phyloP scores from a whole-genome alignment of 1,140 invertebrate genomes.

The Drosophila neocordata region DNA sequence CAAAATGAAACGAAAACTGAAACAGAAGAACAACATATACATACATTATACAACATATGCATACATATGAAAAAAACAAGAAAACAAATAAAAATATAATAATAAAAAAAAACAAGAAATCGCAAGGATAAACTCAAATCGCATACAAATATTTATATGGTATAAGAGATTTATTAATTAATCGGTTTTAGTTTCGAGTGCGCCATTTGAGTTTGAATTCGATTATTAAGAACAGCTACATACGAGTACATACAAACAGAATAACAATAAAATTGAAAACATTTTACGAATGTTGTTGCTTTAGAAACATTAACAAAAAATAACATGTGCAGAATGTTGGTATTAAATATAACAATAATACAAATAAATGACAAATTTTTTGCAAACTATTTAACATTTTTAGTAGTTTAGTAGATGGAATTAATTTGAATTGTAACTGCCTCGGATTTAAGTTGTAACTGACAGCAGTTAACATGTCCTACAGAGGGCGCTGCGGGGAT shows the following conservation, averaged over 20 bases:
- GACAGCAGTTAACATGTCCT: too few species aligned
- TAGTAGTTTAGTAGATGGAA: background rate
- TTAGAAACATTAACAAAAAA: conserved; percentile 39
- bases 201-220: conserved; percentile 52
- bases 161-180: conserved; percentile 65
- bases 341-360: conserved; percentile 40
- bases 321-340: conserved; percentile 45
- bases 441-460: too few species aligned
- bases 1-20: conserved; percentile 34
- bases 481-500: too few species aligned
- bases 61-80: conserved; percentile 45
- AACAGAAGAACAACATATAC: conserved; percentile 20
- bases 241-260: conserved; percentile 14
- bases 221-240: conserved; percentile 23
- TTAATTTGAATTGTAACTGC: too few species aligned
- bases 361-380: conserved; percentile 46
- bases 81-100: conserved; percentile 7
- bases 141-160: conserved; percentile 44
- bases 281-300: conserved; percentile 60
- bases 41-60: conserved; percentile 32
- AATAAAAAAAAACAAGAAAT: conserved; percentile 7
- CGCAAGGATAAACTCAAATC: conserved; percentile 26
- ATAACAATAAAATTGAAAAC: conserved; percentile 48
- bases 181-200: conserved; percentile 53
- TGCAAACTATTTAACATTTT: conserved; percentile 28